Evolutionary conservation across 53 echinoderm and acorn worm genomes (phyloP).

Genomic region (Crossaster papposus): DNA sequence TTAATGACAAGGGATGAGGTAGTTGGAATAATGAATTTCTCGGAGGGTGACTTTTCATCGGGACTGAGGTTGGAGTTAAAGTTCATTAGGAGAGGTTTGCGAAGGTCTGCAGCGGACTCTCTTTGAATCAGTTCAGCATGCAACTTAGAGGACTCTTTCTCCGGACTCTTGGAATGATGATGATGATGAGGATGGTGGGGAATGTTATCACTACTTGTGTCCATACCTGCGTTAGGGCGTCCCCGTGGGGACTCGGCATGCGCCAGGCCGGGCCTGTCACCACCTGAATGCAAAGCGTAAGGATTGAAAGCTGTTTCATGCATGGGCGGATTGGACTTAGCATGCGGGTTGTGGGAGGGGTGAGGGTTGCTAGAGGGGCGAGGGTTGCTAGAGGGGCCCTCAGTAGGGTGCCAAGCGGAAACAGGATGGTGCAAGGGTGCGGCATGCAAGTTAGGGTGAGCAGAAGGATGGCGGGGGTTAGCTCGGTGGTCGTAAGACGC

Average conservation of each 20-base stretch:
- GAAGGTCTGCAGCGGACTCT: slow-evolving; percentile 49
- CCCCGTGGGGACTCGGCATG: slow-evolving; percentile 55
- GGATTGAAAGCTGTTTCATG: slow-evolving; percentile 53
- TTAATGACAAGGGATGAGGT: slow-evolving; percentile 38
- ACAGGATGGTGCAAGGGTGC: slow-evolving; percentile 41
- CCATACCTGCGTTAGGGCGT: slow-evolving; percentile 79
- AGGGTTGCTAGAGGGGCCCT: slow-evolving; percentile 60
- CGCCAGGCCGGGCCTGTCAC: slow-evolving; percentile 41
- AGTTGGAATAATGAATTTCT: slow-evolving; percentile 10
- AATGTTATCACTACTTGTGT: slow-evolving; percentile 51
- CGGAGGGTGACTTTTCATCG: slow-evolving; percentile 12
- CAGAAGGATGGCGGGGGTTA: slow-evolving; percentile 54
- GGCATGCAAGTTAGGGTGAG: slow-evolving; percentile 58
- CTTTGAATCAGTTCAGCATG: slow-evolving; percentile 68
- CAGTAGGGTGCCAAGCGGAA: slow-evolving; percentile 52
- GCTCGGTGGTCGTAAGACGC: slow-evolving; percentile 52
- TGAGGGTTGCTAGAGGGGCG: slow-evolving; percentile 33
- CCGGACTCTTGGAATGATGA: slow-evolving; percentile 44
- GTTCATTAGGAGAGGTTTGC: slow-evolving; percentile 65
- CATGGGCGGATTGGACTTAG: slow-evolving; percentile 39
- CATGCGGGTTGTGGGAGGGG: slow-evolving; percentile 53
- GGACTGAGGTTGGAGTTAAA: slow-evolving; percentile 74
- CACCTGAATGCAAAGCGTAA: slow-evolving; percentile 62
- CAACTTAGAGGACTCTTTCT: slow-evolving; percentile 78
- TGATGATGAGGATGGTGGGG: slow-evolving; percentile 28